Base-by-base conservation (phyloP, 37 sponge, comb jelly and placozoan genomes). In the Halichondria panicea region DNA sequence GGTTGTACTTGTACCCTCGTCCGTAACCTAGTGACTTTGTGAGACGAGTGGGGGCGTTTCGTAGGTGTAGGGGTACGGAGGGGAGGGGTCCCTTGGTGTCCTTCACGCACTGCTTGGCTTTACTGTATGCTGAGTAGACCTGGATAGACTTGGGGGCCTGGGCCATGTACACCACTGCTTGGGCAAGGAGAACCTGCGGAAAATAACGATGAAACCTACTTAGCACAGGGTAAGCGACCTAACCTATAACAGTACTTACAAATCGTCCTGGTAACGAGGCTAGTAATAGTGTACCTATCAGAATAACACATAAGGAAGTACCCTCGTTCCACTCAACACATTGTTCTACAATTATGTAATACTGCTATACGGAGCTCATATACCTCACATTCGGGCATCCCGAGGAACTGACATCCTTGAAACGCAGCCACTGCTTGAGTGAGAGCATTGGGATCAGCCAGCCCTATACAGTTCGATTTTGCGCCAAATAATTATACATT, bases 381-480 rank as follows among this genome's bases (percentile, higher is more conserved):
- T 65, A 82, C 83, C 55, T 82, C 81, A 70, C 85, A 76, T 39
- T 69, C 85, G 27, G 85, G 85, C 71, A 70, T 84, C 19, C 85
- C 85, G n/a, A 84, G 77, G 12, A 58, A 69, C 33, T 84, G 79
- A 56, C 81, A 76, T 18, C 71, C 85, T 19, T 77, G 80, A 24
- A 72, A 77, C 54, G 85, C 81, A 15, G 85, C 58, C 11, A 84
- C 71, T 4, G 85, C 85, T 41, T 70, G 63, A 58, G 54, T 31
- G 9, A 84, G 62, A 40, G 85, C 85, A 70, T 70, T 62, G 2
- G 78, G 70, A 36, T 84, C 85, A 8, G 85, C 80, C 21, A 84
- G 32, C 0, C 85, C 84, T 82, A 45, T 0, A 81, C 7, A 19
- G 12, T 35, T 6, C 4, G 35, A 63, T 63, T 28, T 28, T 18